phyloP scores from a whole-genome alignment of 2,113 vertebrate species.

The Poeciliopsis retropinna region DNA sequence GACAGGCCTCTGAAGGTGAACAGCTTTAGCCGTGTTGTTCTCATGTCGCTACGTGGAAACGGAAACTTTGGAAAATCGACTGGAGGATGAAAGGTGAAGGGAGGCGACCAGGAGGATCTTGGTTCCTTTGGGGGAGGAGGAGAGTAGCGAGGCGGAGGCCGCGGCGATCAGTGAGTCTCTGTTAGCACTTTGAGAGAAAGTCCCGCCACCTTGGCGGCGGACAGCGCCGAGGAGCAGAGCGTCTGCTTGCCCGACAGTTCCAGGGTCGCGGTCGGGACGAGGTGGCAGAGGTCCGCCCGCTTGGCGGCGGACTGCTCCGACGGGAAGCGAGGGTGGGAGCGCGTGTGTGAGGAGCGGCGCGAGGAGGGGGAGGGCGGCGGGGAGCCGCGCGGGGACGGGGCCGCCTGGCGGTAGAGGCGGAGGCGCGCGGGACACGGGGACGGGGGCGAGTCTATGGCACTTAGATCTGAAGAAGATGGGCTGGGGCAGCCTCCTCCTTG shows the following conservation, averaged over 20 bases:
- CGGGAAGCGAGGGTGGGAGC: conserved; percentile 68
- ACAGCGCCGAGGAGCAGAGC: conserved; percentile 63
- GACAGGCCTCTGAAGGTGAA: neutral
- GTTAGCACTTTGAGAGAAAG: conserved; percentile 76
- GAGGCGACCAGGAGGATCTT: conserved; percentile 18
- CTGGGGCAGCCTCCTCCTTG: conserved; percentile 94
- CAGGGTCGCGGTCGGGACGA: conserved; percentile 63
- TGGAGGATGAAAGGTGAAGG: neutral
- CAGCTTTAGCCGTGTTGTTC: neutral
- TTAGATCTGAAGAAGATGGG: conserved; percentile 98
- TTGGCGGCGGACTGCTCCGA: conserved; percentile 55
- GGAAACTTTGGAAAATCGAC: neutral
- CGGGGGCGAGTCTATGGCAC: conserved; percentile 93
- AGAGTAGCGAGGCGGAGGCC: neutral
- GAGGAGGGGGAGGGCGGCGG: conserved; percentile 74
- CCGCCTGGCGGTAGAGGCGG: conserved; percentile 46
- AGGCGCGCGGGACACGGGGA: conserved; percentile 78
- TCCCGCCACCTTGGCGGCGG: conserved; percentile 69
- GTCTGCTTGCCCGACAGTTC: conserved; percentile 61
- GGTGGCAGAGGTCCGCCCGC: conserved; percentile 60
- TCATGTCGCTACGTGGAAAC: neutral
- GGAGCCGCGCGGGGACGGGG: conserved; percentile 72
- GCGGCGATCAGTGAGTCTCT: conserved; percentile 61
- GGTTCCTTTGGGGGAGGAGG: conserved; percentile 13
- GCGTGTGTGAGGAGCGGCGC: conserved; percentile 63